phyloP scores from a whole-genome alignment of 2,888 invertebrate species.

The Coenonympha glycerion region DNA sequence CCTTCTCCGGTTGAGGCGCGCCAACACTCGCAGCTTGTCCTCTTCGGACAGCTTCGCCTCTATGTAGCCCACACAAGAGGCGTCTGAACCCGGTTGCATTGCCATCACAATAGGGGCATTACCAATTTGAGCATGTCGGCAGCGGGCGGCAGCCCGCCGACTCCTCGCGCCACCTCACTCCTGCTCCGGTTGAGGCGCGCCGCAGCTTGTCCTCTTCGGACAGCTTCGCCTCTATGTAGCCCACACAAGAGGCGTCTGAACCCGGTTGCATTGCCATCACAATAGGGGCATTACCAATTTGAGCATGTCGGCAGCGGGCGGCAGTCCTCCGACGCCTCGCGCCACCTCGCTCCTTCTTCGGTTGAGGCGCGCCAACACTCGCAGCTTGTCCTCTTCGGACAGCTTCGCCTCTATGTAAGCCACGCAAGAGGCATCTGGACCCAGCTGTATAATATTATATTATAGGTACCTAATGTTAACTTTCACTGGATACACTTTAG shows the following conservation, averaged over 20 bases:
- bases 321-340: conserved; percentile 39
- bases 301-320: conserved; percentile 61
- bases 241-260: conserved; percentile 45
- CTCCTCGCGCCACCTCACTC: too few species aligned
- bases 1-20: too few species aligned
- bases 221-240: conserved; percentile 50
- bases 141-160: too few species aligned
- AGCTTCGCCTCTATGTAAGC: conserved; percentile 50
- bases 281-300: conserved; percentile 62
- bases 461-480: background rate
- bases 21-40: too few species aligned
- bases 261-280: conserved; percentile 47
- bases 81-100: too few species aligned
- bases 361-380: conserved; percentile 53
- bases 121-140: too few species aligned
- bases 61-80: too few species aligned
- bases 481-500: too few species aligned
- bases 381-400: conserved; percentile 42
- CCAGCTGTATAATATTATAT: conserved; percentile 39
- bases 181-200: too few species aligned
- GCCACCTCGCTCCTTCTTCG: conserved; percentile 53
- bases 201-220: too few species aligned
- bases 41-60: too few species aligned
- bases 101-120: too few species aligned
- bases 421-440: conserved; percentile 44